Evolutionary conservation across 2,113 vertebrate species (phyloP), one percentile per base, ranked within the genome.

Genomic region (Hyperoodon ampullatus): DNA sequence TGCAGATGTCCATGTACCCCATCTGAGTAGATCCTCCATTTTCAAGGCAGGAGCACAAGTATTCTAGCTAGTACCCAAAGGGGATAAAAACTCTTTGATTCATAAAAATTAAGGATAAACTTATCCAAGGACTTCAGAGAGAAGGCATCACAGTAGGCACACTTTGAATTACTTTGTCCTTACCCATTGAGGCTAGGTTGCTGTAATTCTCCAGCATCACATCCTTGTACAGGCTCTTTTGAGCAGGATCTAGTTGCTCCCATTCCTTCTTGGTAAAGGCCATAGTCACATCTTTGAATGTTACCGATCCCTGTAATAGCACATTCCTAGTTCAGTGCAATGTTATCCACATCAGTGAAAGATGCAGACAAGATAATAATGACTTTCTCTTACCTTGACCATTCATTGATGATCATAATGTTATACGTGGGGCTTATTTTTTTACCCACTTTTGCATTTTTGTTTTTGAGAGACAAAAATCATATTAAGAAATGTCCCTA

Each of bases 181-280:
- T 91, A 98, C 97, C 96, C 92, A 88, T 23, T 19, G 94, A 96
- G 65, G 95, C 24, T 9, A 93, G 68, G 53, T 55, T 83, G 78
- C 86, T 90, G 47, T 87, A 95, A 63, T 97, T 97, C 83, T 97
- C 95, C 80, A 94, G 89, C 95, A 96, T 92, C 61, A 82, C 89
- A 84, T 97, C 95, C 68, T 95, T 95, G 60, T 78, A 89, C 35
- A 96, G 47, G 65, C 39, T 80, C n/a, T n/a, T 97, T 88, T 96
- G 96, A 50, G 66, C 28, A 81, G 88, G 47, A 82, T 95, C 96
- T 71, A 96, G 84, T 7, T 90, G 94, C 15, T 97, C 65, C 97
- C 96, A 95, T 82, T 97, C 97, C 74, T 96, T 97, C 78, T 95
- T 83, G 9, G 93, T 94, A 90, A 97, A 96, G 50, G 95, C 90